Conservation (phyloP, 1,140 invertebrate species). For the Lucilia sericata region DNA sequence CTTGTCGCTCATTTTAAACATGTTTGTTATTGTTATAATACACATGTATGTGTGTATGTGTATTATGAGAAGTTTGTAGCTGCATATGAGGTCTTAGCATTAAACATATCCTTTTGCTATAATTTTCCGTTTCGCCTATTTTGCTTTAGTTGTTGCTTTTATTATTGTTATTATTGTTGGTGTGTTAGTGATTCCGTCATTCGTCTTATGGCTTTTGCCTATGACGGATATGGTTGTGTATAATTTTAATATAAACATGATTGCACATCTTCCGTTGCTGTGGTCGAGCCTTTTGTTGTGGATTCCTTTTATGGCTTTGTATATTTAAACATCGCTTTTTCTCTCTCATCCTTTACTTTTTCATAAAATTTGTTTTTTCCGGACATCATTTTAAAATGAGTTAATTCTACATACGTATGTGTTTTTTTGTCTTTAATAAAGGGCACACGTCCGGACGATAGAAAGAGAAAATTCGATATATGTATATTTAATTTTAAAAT, state of each 20-base stretch:
- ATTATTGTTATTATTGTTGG: not conserved
- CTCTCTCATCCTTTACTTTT: not conserved
- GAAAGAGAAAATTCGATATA: no score
- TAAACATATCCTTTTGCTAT: conserved; percentile 1
- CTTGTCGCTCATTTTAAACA: not conserved
- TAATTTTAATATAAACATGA: conserved; percentile 25
- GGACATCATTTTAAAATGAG: not conserved
- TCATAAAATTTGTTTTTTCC: no score
- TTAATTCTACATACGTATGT: not conserved
- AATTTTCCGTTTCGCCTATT: not conserved
- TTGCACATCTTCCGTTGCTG: not conserved
- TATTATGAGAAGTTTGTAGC: not conserved
- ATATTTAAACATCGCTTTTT: not conserved
- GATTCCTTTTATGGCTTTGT: not conserved
- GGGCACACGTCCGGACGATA: no score
- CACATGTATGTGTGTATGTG: not conserved
- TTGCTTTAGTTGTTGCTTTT: not conserved
- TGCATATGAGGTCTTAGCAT: not conserved
- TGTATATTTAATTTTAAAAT: no score
- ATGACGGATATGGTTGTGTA: not conserved
- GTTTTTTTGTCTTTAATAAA: no score
- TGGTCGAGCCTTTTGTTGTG: conserved; percentile 13
- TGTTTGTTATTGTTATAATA: not conserved
- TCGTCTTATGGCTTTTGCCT: not conserved
- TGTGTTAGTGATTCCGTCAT: not conserved